A percentile compares a stretch with the other conserved stretches of the same genome.
These are phyloP conservation scores for Perca fluviatilis DNA, from an alignment of 2,113 vertebrate species.

Conservation along the genomic window DNA sequence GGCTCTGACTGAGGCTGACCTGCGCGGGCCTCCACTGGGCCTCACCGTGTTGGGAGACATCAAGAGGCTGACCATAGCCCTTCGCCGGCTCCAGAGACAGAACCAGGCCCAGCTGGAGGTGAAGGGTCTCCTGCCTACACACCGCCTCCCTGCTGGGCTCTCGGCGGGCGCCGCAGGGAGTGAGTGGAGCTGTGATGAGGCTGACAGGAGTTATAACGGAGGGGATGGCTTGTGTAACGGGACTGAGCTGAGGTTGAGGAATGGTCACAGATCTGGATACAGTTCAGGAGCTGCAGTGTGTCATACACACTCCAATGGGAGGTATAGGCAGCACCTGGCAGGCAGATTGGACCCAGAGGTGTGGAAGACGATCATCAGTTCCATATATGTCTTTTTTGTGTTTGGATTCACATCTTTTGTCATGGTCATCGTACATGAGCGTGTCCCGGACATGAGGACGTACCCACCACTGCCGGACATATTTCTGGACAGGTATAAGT, in stretches of 20 bases:
- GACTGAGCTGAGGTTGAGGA: constrained; percentile 79
- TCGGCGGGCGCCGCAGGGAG: not conserved
- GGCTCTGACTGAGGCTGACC: constrained; percentile 93
- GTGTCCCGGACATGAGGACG: constrained; percentile 96
- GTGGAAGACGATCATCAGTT: constrained; percentile 95
- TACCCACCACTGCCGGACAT: constrained; percentile 98
- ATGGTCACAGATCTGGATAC: constrained; percentile 78
- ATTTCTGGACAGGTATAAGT: constrained; percentile 94
- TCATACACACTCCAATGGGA: constrained; percentile 89
- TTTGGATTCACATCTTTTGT: constrained; percentile 96
- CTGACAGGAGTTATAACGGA: constrained; percentile 87
- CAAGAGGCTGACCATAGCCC: constrained; percentile 91
- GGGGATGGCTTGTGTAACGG: constrained; percentile 67
- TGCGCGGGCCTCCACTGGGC: constrained; percentile 93
- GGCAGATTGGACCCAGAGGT: constrained; percentile 93
- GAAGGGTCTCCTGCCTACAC: constrained; percentile 84
- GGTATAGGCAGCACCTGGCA: constrained; percentile 84
- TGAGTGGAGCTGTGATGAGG: constrained; percentile 41
- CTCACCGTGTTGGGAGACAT: constrained; percentile 95
- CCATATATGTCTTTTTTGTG: constrained; percentile 93
- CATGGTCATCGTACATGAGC: constrained; percentile 97
- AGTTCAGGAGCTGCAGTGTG: constrained; percentile 81
- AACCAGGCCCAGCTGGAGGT: constrained; percentile 89
- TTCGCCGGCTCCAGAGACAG: constrained; percentile 91
- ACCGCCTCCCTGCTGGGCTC: constrained; percentile 52